Evolutionary conservation across 2,113 vertebrate species (phyloP).

Genomic region (Peromyscus leucopus): DNA sequence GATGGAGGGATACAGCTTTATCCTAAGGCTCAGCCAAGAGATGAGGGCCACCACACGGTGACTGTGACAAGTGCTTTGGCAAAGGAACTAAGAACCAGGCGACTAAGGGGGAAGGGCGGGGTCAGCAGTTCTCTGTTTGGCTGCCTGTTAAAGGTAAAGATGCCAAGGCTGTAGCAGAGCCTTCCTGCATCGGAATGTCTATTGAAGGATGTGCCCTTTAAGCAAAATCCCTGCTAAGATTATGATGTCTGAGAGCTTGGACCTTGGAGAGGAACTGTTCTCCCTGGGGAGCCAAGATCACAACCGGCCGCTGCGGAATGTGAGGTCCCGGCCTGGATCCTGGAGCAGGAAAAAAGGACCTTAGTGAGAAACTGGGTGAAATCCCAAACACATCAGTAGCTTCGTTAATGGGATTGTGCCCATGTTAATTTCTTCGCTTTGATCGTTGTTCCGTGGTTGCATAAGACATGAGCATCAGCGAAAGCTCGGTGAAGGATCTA

Average conservation of each 20-base stretch:
- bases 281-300: not conserved
- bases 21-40: not conserved
- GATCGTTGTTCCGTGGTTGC: constrained; percentile 66
- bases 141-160: not conserved
- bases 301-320: constrained; percentile 8
- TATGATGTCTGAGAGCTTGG: not conserved
- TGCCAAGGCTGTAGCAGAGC: not conserved
- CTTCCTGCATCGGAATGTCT: not conserved
- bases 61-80: not conserved
- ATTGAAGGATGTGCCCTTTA: not conserved
- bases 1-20: not conserved
- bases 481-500: constrained; percentile 43
- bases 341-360: constrained; percentile 29
- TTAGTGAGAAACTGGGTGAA: constrained; percentile 51
- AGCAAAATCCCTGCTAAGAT: constrained; percentile 4
- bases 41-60: not conserved
- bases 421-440: constrained; percentile 59
- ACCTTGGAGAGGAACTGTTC: not conserved
- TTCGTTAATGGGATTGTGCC: constrained; percentile 53
- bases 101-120: not conserved
- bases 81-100: not conserved
- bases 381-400: constrained; percentile 1
- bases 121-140: not conserved
- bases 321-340: constrained; percentile 36
- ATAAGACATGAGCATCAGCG: constrained; percentile 67